Conservation (phyloP, 2,797 vertebrate species). For the Orestias chungarensis region DNA sequence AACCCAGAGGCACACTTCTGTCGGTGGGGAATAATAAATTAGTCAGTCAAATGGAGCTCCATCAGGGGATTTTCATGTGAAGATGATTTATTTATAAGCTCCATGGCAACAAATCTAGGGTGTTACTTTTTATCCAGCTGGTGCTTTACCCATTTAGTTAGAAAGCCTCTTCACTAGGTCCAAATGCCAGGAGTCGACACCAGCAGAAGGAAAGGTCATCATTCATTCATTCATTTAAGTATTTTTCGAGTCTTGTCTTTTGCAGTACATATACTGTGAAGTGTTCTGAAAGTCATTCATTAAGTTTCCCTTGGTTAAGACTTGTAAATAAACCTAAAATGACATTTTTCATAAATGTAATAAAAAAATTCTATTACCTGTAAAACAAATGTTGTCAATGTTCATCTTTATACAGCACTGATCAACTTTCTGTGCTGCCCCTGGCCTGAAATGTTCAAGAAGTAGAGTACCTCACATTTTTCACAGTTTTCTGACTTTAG, state of each 20-base stretch:
- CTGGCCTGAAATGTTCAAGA: conserved; percentile 36
- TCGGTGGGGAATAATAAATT: conserved; percentile 26
- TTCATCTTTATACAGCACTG: not conserved
- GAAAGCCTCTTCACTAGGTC: not conserved
- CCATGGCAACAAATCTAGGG: conserved; percentile 37
- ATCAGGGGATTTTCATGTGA: conserved; percentile 7
- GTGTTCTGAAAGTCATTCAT: no score
- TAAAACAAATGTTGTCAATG: no score
- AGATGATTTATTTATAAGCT: conserved; percentile 47
- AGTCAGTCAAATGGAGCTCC: conserved; percentile 18
- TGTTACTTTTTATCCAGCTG: conserved; percentile 36
- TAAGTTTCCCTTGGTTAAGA: no score
- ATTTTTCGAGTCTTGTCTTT: no score
- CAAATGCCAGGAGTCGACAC: not conserved
- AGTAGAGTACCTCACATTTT: conserved; percentile 43
- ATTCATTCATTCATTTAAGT: not conserved
- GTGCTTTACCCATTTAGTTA: conserved; percentile 8
- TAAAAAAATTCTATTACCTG: no score
- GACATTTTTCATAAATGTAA: no score
- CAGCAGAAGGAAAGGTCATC: not conserved
- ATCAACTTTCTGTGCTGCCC: conserved; percentile 9
- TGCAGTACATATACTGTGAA: no score
- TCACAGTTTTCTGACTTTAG: conserved; percentile 46
- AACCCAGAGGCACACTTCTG: conserved; percentile 12
- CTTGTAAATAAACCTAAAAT: no score